These are phyloP conservation scores for Xenops minutus DNA, from an alignment of 2,797 vertebrate genomes.

Conservation along the genomic window DNA sequence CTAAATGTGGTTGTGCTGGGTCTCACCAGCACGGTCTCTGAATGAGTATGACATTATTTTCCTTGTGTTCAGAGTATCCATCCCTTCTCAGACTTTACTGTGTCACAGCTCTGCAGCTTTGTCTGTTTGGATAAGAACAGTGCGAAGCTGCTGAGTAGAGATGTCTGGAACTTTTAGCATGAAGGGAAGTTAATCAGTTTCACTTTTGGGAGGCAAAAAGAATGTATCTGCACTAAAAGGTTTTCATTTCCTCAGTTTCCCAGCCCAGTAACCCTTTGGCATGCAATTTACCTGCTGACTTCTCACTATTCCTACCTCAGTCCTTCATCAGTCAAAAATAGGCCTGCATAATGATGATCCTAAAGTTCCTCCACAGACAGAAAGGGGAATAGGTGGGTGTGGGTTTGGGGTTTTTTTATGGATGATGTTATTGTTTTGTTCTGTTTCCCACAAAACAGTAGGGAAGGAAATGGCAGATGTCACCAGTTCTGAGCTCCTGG, in stretches of 20 bases:
- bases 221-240: background rate
- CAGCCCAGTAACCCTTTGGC: background rate
- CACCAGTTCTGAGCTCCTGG: background rate
- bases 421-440: background rate
- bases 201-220: background rate
- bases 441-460: background rate
- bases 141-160: constrained; percentile 1
- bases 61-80: background rate
- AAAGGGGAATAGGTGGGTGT: background rate
- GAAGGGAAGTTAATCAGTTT: background rate
- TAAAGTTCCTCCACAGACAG: background rate
- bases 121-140: background rate
- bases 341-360: background rate
- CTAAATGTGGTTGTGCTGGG: background rate
- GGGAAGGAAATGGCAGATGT: background rate
- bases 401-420: background rate
- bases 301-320: background rate
- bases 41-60: background rate
- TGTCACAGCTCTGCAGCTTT: background rate
- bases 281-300: background rate
- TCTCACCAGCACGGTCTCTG: background rate
- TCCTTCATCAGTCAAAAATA: background rate
- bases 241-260: background rate
- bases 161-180: background rate
- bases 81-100: background rate